Percentiles rank a stretch among this genome's conserved stretches.
These are phyloP conservation scores for Thalassarche chlororhynchos DNA, from an alignment of 2,113 vertebrate genomes.

Conservation along the genomic window DNA sequence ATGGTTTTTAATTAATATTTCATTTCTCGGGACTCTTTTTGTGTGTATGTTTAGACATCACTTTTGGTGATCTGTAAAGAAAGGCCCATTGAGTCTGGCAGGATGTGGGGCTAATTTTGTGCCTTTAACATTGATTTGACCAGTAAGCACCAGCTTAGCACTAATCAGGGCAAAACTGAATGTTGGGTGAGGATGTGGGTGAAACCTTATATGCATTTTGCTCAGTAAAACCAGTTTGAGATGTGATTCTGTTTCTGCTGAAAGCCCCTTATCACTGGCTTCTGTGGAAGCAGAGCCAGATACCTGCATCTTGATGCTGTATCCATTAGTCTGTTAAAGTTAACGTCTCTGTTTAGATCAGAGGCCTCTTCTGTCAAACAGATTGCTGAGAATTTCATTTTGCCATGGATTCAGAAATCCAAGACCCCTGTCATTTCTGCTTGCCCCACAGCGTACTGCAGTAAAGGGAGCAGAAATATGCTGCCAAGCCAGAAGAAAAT, in stretches of 20 bases:
- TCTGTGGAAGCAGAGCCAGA: not conserved
- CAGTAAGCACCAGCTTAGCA: not conserved
- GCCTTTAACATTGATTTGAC: constrained; percentile 2
- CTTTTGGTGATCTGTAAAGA: not conserved
- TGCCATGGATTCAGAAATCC: constrained; percentile 2
- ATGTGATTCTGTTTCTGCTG: not conserved
- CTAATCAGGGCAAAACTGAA: not conserved
- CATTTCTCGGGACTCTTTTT: not conserved
- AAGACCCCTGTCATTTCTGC: not conserved
- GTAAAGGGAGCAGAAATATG: not conserved
- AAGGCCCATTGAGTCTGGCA: not conserved
- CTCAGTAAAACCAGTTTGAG: not conserved
- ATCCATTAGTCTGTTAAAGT: not conserved
- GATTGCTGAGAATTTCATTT: not conserved
- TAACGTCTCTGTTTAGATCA: not conserved
- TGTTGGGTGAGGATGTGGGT: constrained; percentile 10
- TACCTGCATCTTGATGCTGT: not conserved
- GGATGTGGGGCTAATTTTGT: not conserved
- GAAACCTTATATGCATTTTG: constrained; percentile 1
- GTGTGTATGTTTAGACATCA: not conserved
- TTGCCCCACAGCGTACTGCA: not conserved
- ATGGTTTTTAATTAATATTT: constrained; percentile 1
- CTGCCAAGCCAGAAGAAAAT: not conserved
- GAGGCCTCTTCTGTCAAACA: not conserved
- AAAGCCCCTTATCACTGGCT: not conserved